Evolutionary conservation across 2,113 vertebrate genomes (phyloP).

Genomic region (Poeciliopsis occidentalis): DNA sequence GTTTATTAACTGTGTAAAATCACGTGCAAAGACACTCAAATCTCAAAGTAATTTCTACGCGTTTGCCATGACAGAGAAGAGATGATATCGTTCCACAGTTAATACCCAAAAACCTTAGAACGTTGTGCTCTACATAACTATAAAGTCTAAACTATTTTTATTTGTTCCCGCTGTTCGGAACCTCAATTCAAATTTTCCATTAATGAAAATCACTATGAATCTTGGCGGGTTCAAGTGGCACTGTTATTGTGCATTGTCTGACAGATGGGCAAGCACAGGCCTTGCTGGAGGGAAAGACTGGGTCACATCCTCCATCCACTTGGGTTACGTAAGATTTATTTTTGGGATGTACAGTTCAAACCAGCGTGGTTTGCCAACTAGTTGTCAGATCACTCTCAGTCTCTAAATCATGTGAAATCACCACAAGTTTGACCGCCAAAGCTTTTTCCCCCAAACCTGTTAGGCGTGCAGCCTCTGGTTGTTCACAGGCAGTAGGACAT

Average conservation of each 20-base stretch:
- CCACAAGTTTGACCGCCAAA: conserved; percentile 38
- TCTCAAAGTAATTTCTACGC: background rate
- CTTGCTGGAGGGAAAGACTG: conserved; percentile 62
- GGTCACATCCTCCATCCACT: conserved; percentile 67
- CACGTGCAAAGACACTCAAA: background rate
- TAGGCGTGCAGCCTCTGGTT: conserved; percentile 18
- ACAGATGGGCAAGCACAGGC: conserved; percentile 69
- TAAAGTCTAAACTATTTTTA: background rate
- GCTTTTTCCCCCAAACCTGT: conserved; percentile 20
- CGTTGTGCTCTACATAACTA: background rate
- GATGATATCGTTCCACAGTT: background rate
- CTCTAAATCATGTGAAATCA: conserved; percentile 50
- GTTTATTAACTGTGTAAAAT: background rate
- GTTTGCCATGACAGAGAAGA: background rate
- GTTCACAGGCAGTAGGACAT: conserved; percentile 24
- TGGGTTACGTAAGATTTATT: conserved; percentile 72
- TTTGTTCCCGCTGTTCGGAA: background rate
- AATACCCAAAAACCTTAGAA: background rate
- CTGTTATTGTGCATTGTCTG: conserved; percentile 45
- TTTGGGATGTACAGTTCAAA: conserved; percentile 69
- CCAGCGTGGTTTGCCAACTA: conserved; percentile 57
- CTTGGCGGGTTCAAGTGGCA: conserved; percentile 27
- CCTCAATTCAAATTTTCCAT: conserved; percentile 7
- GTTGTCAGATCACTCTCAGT: conserved; percentile 45
- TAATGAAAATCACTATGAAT: conserved; percentile 34